Percentiles rank a stretch among this genome's conserved stretches.
Evolutionary conservation across 35 echinoderm and acorn worm genomes (phyloP).

Genomic region (Apostichopus parvimensis): DNA sequence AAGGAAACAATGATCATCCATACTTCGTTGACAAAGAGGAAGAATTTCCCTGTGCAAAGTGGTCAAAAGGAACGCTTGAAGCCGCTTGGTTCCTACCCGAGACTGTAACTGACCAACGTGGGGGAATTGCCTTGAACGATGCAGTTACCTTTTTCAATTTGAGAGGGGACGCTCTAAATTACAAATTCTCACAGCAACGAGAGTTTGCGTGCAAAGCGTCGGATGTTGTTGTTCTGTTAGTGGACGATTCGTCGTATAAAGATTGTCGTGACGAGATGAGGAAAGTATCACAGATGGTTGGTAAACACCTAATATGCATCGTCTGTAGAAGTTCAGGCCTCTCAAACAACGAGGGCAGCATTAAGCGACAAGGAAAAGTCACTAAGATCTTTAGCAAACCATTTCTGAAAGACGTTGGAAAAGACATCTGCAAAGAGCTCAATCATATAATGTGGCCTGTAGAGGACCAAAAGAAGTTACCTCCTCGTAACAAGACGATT

Average conservation of each 20-base stretch:
- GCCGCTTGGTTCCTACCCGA: conserved; percentile 45
- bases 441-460: not conserved
- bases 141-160: conserved; percentile 23
- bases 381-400: conserved; percentile 4
- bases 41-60: conserved; percentile 15
- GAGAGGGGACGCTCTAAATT: not conserved
- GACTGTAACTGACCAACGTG: not conserved
- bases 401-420: not conserved
- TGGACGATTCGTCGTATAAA: not conserved
- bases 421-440: conserved; percentile 11
- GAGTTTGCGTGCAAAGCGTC: conserved; percentile 9
- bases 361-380: conserved; percentile 26
- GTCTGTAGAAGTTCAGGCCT: not conserved
- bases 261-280: not conserved
- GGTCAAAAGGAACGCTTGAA: conserved; percentile 29
- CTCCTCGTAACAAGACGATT: not conserved
- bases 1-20: conserved; percentile 49
- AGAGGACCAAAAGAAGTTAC: not conserved
- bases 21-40: conserved; percentile 27
- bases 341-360: not conserved
- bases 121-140: not conserved
- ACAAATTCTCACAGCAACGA: not conserved
- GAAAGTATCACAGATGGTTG: not conserved
- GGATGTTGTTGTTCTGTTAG: conserved; percentile 16
- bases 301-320: conserved; percentile 5